Evolutionary conservation across 1,140 invertebrate genomes (phyloP), one percentile per base, ranked within the genome.

Genomic region (Drosophila gunungcola): DNA sequence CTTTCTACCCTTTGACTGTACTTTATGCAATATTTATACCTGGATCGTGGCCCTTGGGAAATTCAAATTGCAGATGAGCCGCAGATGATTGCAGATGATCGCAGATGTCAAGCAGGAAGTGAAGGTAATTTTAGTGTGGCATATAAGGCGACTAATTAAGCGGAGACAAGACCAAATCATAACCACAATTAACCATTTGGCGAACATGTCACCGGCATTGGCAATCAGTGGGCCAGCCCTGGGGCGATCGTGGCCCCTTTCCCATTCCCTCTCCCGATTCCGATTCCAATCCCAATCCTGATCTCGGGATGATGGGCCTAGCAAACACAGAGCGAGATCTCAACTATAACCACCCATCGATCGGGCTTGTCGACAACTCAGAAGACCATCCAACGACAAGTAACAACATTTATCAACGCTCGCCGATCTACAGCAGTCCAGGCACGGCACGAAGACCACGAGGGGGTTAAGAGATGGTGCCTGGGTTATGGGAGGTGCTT

Each of bases 371-470:
- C 80, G 80, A 70, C 72, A 70, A 75, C 65, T 77, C 73, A 74
- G 55, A 73, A 74, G 56, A 56, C 56, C 81, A 77, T 57, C 73
- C 77, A 89, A 78, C 80, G 85, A 89, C 84, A 89, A 89, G 84
- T 89, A 89, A 89, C 84, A 89, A 89, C 85, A 89, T 89, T 90
- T 89, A 89, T 89, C 84, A 89, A 89, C 80, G 84, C 85, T 89
- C 56, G 51, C 55, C 67, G 80, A 89, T 89, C 84, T 89, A 90
- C 84, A 84, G 80, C 80, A 73, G 56, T 73, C 48, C 67, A 65
- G 73, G 80, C 84, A 80, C 84, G 76, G 80, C 84, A 83, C 84
- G 76, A 88, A 70, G 63, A 61, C 48, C 16, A 62, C 56, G 45
- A 52, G 53, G 65, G 57, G 45, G 62, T 34, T 53, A 39, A 55